Conservation (phyloP, 30 jellyfish, hydroid and myxozoan species). For the Hydra vulgaris region DNA sequence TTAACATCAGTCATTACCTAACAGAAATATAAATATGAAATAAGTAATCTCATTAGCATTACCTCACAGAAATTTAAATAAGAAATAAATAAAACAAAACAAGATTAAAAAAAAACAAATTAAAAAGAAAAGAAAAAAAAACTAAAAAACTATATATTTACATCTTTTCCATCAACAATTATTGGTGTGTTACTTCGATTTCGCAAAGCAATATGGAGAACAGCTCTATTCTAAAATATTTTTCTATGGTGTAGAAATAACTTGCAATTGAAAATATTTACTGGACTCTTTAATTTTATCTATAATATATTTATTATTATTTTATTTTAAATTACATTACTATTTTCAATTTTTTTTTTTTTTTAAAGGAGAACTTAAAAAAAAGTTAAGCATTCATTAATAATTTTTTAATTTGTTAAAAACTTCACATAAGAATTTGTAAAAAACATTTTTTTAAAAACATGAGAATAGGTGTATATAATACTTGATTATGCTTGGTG, state of each 20-base stretch:
- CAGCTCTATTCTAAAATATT: conserved; percentile 75
- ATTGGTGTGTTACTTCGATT: conserved; percentile 83
- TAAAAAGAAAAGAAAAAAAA: not conserved
- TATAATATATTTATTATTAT: too few species aligned
- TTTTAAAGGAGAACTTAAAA: too few species aligned
- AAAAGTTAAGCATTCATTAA: too few species aligned
- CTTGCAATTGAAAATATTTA: not conserved
- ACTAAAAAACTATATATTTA: conserved; percentile 8
- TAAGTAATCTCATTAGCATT: conserved; percentile 20
- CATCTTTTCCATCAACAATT: conserved; percentile 87
- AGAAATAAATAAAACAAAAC: not conserved
- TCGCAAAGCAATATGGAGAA: conserved; percentile 88
- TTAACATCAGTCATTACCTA: conserved; percentile 89
- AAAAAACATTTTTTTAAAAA: too few species aligned
- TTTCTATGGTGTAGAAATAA: not conserved
- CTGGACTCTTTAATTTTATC: too few species aligned
- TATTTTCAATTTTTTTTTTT: too few species aligned
- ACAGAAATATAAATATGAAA: not conserved
- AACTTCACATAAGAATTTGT: too few species aligned
- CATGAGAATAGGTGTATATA: too few species aligned
- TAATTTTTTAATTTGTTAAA: too few species aligned
- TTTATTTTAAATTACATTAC: too few species aligned
- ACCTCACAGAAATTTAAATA: conserved; percentile 28
- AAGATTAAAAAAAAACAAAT: not conserved
- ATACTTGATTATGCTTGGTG: too few species aligned